These are phyloP conservation scores for Agonopterix arenella DNA, from an alignment of 2,888 invertebrate genomes.

Conservation along the genomic window DNA sequence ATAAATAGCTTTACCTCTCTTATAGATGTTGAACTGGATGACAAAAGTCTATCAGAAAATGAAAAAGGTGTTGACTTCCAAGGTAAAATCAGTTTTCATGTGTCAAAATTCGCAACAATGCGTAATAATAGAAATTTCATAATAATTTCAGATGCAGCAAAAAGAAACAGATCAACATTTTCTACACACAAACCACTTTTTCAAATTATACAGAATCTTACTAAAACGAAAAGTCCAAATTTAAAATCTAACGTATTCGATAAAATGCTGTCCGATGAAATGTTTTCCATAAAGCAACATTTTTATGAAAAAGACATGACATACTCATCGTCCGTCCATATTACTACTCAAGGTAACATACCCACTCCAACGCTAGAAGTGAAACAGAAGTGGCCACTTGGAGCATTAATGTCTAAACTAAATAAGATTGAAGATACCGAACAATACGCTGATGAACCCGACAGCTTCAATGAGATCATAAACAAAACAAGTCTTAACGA, in stretches of 20 bases:
- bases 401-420: conserved; percentile 24
- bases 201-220: conserved; percentile 21
- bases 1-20: conserved; percentile 25
- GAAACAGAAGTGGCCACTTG: conserved; percentile 47
- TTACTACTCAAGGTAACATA: conserved; percentile 23
- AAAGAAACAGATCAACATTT: conserved; percentile 12
- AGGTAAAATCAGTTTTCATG: conserved; percentile 17
- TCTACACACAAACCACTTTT: conserved; percentile 21
- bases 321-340: conserved; percentile 20
- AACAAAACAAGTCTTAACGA: background rate
- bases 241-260: conserved; percentile 48
- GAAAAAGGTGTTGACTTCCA: conserved; percentile 15
- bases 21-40: conserved; percentile 11
- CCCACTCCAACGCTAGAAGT: conserved; percentile 41
- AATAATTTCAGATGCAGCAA: conserved; percentile 22
- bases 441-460: background rate
- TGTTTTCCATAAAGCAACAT: conserved; percentile 46
- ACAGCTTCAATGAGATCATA: background rate
- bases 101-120: background rate
- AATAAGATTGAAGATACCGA: conserved; percentile 5
- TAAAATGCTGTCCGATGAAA: conserved; percentile 54
- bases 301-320: conserved; percentile 35
- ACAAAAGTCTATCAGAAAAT: conserved; percentile 6
- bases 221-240: conserved; percentile 23
- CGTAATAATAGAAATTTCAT: background rate